Percentiles rank a stretch among this genome's conserved stretches.
These are phyloP conservation scores for Gadus chalcogrammus DNA, from an alignment of 2,113 vertebrate species.

Conservation along the genomic window DNA sequence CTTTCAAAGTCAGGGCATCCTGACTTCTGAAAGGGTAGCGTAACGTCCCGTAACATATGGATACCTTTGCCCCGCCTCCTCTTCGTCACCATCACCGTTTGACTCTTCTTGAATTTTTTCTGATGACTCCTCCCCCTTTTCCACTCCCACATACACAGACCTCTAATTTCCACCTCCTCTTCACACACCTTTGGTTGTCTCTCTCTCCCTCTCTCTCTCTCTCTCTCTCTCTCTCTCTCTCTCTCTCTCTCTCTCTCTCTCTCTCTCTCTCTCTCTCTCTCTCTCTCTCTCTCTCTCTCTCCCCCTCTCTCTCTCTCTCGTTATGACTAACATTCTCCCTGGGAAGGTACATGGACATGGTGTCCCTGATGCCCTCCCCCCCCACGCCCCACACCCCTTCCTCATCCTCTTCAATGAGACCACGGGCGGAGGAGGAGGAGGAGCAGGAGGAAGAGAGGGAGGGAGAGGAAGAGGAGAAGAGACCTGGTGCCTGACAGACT, in stretches of 20 bases:
- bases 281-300: background rate
- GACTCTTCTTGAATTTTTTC: conserved; percentile 9
- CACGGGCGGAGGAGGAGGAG: background rate
- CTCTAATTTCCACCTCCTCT: conserved; percentile 1
- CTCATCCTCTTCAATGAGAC: background rate
- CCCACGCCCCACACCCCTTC: conserved; percentile 16
- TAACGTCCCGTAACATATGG: conserved; percentile 40
- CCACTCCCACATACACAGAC: background rate
- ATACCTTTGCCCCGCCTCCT: conserved; percentile 21
- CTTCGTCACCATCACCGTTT: conserved; percentile 6
- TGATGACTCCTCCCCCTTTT: conserved; percentile 16
- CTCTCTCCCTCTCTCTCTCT: too few species aligned
- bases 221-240: background rate
- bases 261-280: background rate
- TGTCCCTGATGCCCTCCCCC: background rate
- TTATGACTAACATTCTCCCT: too few species aligned
- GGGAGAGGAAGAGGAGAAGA: background rate
- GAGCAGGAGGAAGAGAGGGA: too few species aligned
- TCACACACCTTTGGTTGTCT: too few species aligned
- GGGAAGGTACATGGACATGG: too few species aligned
- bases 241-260: background rate
- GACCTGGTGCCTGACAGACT: conserved; percentile 1
- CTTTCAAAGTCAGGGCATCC: conserved; percentile 51
- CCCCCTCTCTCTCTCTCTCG: background rate
- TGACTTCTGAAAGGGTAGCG: conserved; percentile 36